Base-by-base conservation (phyloP, 2,888 invertebrate species). In the Alentia gelatinosa region DNA sequence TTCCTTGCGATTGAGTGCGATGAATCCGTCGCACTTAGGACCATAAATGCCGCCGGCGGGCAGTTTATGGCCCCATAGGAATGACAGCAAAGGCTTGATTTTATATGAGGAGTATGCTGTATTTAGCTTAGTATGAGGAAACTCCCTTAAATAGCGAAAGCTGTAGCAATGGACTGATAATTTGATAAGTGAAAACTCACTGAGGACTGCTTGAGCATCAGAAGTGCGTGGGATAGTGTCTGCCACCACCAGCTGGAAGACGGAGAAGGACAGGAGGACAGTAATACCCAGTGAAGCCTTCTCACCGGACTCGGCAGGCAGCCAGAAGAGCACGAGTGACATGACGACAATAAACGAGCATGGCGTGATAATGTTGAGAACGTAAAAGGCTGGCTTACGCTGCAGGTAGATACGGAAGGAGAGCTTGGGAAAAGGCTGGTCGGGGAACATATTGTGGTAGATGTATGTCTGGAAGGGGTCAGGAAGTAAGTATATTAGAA, bases 201-300 rank as follows among this genome's bases (percentile, higher is more conserved):
- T 91, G 15, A 92, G 90, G 0, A 92, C 35, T 30, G 92, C 91
- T 19, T 89, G 92, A 35, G 39, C 50, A 40, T 91, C 91, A 19
- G 92, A 92, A 23, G 92, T 91, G 23, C 74, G 50, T 23, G 92
- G 92, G 19, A 91, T 91, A 68, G 75, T 84, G 26, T 89, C 91
- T 15, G 89, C 91, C 19, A 92, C 86, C n/a, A 92, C 79, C 74
- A 92, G 89, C 75, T 92, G 92, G 88, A 91, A 92, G 26, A 92
- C 92, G 33, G 91, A 91, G 88, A 92, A 92, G 23, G 92, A 86
- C 83, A 92, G 89, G 1, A 92, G 75, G 1, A 92, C 91, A 23
- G 92, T 92, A 9, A 92, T 90, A 19, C 92, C 92, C 19, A 92
- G 91, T 12, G 91, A 91, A 5, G 91, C 91, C 90, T 92, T 92